These are phyloP conservation scores for Cyphomyrus discorhynchus DNA, from an alignment of 2,113 vertebrate genomes.

Conservation along the genomic window DNA sequence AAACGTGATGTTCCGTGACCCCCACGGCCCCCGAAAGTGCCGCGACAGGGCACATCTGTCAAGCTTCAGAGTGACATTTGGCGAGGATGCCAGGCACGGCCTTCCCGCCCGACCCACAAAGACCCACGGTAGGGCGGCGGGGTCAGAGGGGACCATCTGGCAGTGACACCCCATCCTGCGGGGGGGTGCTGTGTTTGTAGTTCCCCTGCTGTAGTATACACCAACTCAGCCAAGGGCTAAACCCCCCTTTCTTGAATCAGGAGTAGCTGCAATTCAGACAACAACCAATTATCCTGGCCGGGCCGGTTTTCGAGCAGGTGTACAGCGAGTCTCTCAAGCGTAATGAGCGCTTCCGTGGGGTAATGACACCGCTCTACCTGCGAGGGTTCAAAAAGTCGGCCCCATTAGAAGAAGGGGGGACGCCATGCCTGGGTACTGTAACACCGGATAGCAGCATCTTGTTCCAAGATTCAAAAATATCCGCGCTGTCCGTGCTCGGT, in stretches of 20 bases:
- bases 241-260: constrained; percentile 29
- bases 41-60: constrained; percentile 23
- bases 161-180: not conserved
- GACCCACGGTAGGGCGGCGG: constrained; percentile 2
- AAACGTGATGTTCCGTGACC: not conserved
- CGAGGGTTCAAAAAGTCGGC: not conserved
- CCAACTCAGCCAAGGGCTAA: constrained; percentile 27
- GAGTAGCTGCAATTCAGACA: constrained; percentile 30
- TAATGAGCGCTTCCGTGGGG: not conserved
- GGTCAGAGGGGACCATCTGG: not conserved
- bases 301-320: not conserved
- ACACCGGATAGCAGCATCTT: not conserved
- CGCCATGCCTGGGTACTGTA: not conserved
- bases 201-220: constrained; percentile 28
- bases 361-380: not conserved
- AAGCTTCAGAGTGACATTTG: not conserved
- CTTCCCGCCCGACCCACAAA: constrained; percentile 11
- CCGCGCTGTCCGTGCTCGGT: not conserved
- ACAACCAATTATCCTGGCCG: constrained; percentile 35
- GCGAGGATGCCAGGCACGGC: not conserved
- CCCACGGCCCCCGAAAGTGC: not conserved
- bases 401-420: not conserved
- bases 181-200: not conserved
- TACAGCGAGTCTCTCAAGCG: not conserved
- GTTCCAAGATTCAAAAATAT: not conserved